Percentiles rank a stretch among this genome's conserved stretches.
phyloP scores from a whole-genome alignment of 2,113 vertebrate species.

The Oophaga pumilio region DNA sequence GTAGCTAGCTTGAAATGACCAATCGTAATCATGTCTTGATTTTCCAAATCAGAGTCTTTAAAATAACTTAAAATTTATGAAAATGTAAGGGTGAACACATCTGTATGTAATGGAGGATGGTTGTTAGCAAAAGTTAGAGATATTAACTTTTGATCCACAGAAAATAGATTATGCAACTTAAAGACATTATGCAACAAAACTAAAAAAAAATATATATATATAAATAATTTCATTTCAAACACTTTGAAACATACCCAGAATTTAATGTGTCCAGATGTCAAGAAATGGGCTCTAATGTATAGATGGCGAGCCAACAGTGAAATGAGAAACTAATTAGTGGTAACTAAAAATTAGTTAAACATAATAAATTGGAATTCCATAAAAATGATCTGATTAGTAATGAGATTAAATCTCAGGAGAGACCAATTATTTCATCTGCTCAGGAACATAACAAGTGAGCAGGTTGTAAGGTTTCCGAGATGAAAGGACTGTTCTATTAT shows the following conservation, averaged over 20 bases:
- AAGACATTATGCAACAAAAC: not conserved
- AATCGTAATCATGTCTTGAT: too few species aligned
- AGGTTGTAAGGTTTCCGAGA: slow-evolving; percentile 27
- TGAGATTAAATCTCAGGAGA: slow-evolving; percentile 29
- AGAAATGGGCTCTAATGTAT: not conserved
- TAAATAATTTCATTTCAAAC: too few species aligned
- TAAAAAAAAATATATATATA: not conserved
- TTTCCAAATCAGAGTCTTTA: too few species aligned
- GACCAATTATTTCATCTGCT: slow-evolving; percentile 44
- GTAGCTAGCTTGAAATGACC: too few species aligned
- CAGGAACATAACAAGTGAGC: slow-evolving; percentile 26
- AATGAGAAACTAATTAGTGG: slow-evolving; percentile 15
- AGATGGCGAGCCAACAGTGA: not conserved
- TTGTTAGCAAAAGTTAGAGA: too few species aligned
- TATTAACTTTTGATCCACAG: too few species aligned
- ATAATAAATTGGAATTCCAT: slow-evolving; percentile 18
- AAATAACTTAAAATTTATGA: too few species aligned
- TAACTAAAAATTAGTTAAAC: slow-evolving; percentile 30
- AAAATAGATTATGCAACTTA: too few species aligned
- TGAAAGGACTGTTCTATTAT: slow-evolving; percentile 22
- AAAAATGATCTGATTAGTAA: slow-evolving; percentile 38
- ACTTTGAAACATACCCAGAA: not conserved
- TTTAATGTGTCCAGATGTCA: not conserved
- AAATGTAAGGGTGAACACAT: too few species aligned
- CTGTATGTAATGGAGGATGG: too few species aligned